Evolutionary conservation across 2,113 vertebrate genomes (phyloP).

Genomic region (Lota lota): DNA sequence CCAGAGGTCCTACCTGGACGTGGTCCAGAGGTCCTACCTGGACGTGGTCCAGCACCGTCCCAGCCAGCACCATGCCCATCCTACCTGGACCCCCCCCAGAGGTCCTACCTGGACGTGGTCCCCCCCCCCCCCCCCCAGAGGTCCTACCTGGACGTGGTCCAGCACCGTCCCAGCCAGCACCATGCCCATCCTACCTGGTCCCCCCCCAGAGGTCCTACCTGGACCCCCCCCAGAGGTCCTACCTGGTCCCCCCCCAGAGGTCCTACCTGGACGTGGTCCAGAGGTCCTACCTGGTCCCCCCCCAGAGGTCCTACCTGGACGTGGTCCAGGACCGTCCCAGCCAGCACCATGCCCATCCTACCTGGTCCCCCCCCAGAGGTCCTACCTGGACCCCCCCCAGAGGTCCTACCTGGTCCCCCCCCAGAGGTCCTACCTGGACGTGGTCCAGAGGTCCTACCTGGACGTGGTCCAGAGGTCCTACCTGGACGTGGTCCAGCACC

Average conservation of each 20-base stretch:
- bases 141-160: conserved; percentile 85
- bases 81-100: too few species aligned
- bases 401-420: too few species aligned
- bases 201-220: conserved; percentile 75
- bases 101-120: conserved; percentile 84
- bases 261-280: conserved; percentile 88
- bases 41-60: conserved; percentile 86
- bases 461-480: conserved; percentile 63
- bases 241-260: too few species aligned
- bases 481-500: conserved; percentile 89
- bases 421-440: conserved; percentile 80
- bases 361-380: neutral
- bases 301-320: conserved; percentile 80
- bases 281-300: too few species aligned
- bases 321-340: conserved; percentile 87
- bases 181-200: conserved; percentile 94
- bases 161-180: conserved; percentile 91
- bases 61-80: conserved; percentile 92
- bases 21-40: conserved; percentile 79
- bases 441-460: conserved; percentile 79
- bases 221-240: too few species aligned
- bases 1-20: too few species aligned
- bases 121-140: too few species aligned
- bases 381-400: conserved; percentile 94
- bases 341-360: conserved; percentile 92